Percentiles rank a stretch among this genome's conserved stretches.
Evolutionary conservation across 1,140 invertebrate genomes (phyloP).

Genomic region (Ips typographus): DNA sequence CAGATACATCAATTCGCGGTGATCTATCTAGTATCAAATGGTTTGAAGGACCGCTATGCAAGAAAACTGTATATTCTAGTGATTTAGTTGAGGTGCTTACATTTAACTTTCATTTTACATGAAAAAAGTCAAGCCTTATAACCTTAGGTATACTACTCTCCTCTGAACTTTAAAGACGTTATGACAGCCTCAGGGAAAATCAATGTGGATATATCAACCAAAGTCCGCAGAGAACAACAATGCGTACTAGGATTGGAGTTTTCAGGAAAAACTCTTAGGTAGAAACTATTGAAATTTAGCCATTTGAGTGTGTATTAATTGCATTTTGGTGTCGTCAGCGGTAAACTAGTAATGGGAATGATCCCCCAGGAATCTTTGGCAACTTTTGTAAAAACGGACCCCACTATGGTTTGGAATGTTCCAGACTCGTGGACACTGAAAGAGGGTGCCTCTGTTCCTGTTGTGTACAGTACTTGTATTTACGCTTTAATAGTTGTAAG

Average conservation of each 20-base stretch:
- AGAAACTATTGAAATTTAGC: neutral
- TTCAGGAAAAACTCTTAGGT: conserved; percentile 56
- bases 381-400: conserved; percentile 62
- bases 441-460: conserved; percentile 86
- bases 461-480: conserved; percentile 81
- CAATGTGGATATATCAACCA: conserved; percentile 60
- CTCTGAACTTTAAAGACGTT: conserved; percentile 77
- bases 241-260: conserved; percentile 75
- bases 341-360: conserved; percentile 75
- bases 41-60: conserved; percentile 65
- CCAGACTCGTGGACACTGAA: conserved; percentile 81
- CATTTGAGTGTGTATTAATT: neutral
- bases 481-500: conserved; percentile 67
- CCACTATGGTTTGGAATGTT: conserved; percentile 70
- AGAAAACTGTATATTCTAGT: conserved; percentile 46
- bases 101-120: neutral
- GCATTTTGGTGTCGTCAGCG: conserved; percentile 49
- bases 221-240: conserved; percentile 60
- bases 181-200: conserved; percentile 78
- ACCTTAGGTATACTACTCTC: conserved; percentile 61
- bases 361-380: conserved; percentile 58
- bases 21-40: conserved; percentile 85
- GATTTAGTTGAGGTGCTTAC: too few species aligned
- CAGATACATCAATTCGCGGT: conserved; percentile 76
- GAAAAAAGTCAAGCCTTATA: conserved; percentile 34